Evolutionary conservation across 2,888 invertebrate species (phyloP).

Genomic region (Periphyllus acericola): DNA sequence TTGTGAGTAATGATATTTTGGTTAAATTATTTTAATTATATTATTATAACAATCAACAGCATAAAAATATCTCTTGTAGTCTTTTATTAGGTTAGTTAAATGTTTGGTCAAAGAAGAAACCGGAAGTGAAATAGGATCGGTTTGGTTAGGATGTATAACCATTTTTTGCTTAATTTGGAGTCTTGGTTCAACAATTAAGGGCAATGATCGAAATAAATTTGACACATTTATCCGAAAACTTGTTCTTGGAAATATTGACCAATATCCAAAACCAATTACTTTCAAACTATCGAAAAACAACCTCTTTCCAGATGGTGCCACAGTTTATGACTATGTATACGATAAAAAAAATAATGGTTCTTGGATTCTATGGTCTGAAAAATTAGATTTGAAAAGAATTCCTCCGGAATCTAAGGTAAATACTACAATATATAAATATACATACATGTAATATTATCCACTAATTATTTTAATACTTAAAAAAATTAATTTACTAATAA

Average conservation of each 20-base stretch:
- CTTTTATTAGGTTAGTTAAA: constrained; percentile 78
- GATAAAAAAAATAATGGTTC: constrained; percentile 88
- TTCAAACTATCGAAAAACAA: constrained; percentile 90
- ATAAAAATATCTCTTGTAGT: constrained; percentile 69
- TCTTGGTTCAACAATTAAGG: constrained; percentile 72
- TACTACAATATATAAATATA: no score
- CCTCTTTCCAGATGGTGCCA: constrained; percentile 86
- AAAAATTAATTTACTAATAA: background rate
- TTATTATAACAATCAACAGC: background rate
- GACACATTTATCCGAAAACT: constrained; percentile 62
- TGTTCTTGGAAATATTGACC: constrained; percentile 66
- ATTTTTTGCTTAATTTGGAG: constrained; percentile 91
- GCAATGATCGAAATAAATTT: constrained; percentile 57
- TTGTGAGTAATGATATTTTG: constrained; percentile 46
- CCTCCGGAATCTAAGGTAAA: constrained; percentile 69
- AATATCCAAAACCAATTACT: constrained; percentile 83
- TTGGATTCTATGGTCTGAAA: constrained; percentile 88
- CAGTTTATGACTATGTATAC: constrained; percentile 88
- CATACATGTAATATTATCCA: background rate
- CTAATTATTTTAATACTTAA: background rate
- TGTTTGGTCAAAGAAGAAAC: constrained; percentile 76
- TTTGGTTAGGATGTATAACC: constrained; percentile 87
- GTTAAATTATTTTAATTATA: constrained; percentile 25
- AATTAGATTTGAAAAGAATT: constrained; percentile 68
- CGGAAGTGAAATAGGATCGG: constrained; percentile 60